Conservation (phyloP, 2,113 vertebrate genomes). For the Ptilonorhynchus violaceus region DNA sequence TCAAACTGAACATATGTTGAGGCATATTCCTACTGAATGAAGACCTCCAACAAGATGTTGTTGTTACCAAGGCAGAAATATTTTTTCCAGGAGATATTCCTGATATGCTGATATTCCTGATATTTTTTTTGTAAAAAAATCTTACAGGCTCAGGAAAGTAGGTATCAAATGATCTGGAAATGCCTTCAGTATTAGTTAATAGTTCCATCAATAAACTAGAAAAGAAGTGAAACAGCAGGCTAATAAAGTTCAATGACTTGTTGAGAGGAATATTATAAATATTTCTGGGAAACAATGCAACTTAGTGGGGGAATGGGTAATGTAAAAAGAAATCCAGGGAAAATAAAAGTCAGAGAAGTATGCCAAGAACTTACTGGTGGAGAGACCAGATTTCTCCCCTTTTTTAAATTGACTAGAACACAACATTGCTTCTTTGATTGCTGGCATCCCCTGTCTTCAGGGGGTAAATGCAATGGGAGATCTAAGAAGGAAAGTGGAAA, state of each 20-base stretch:
- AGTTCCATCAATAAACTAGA: not conserved
- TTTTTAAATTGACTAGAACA: not conserved
- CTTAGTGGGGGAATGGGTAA: not conserved
- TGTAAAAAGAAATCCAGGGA: not conserved
- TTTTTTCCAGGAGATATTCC: not conserved
- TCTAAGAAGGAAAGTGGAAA: not conserved
- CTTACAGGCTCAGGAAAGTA: not conserved
- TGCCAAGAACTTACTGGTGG: not conserved
- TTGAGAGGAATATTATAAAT: not conserved
- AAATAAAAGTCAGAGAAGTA: not conserved
- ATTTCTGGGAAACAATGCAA: not conserved
- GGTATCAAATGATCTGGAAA: not conserved
- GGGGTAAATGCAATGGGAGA: not conserved
- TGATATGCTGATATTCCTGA: not conserved
- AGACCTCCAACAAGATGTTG: not conserved
- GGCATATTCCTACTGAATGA: not conserved
- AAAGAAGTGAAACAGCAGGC: not conserved
- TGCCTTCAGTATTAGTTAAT: not conserved
- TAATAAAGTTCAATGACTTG: not conserved
- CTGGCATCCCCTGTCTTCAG: not conserved
- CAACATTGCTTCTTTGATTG: not conserved
- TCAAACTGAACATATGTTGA: not conserved
- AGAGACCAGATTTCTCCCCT: rapidly evolving
- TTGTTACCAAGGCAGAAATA: not conserved
- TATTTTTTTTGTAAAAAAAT: not conserved